phyloP scores from a whole-genome alignment of 2,797 vertebrate genomes.

The Masticophis lateralis region DNA sequence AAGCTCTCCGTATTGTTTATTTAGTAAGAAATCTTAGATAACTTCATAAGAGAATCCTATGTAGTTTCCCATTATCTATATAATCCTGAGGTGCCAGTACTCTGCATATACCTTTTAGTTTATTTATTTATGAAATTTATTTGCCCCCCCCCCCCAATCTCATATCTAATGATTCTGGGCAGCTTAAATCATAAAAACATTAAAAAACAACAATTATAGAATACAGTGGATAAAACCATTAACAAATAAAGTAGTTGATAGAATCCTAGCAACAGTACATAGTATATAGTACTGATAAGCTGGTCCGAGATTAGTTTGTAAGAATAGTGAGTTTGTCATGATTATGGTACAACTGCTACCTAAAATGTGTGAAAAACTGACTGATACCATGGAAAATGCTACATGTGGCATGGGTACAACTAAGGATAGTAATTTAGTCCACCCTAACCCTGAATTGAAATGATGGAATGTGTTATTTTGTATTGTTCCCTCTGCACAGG shows the following conservation, averaged over 20 bases:
- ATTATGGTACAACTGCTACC: background rate
- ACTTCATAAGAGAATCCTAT: background rate
- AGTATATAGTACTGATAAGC: background rate
- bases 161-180: background rate
- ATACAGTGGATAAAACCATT: background rate
- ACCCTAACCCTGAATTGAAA: background rate
- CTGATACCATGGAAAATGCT: background rate
- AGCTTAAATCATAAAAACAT: background rate
- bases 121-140: background rate
- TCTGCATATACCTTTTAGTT: background rate
- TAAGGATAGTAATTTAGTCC: background rate
- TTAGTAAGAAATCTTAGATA: background rate
- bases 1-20: background rate
- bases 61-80: background rate
- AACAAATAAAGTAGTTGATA: background rate
- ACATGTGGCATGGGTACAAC: background rate
- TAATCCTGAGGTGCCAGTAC: background rate
- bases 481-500: background rate
- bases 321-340: background rate
- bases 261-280: background rate
- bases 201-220: background rate
- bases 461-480: background rate
- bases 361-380: background rate
- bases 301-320: background rate
- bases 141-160: background rate